Percentiles rank a stretch among this genome's conserved stretches.
Evolutionary conservation across 2,113 vertebrate genomes (phyloP).

Genomic region (Archocentrus centrarchus): DNA sequence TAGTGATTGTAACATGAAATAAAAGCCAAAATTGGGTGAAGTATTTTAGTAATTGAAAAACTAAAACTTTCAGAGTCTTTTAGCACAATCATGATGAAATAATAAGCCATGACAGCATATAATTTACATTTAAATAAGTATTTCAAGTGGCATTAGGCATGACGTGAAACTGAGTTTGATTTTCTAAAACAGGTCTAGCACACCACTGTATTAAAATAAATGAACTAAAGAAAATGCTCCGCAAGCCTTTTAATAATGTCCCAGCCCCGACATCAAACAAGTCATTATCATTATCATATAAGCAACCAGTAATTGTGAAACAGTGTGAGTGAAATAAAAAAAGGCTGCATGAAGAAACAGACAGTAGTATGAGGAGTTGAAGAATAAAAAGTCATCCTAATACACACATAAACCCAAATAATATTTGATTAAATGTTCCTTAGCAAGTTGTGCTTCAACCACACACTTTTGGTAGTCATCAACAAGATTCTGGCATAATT

Average conservation of each 20-base stretch:
- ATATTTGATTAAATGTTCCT: background rate
- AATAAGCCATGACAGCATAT: slow-evolving; percentile 4
- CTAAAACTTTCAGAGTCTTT: slow-evolving; percentile 3
- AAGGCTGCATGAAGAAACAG: background rate
- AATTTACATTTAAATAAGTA: slow-evolving; percentile 33
- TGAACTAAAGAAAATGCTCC: background rate
- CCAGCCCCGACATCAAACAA: background rate
- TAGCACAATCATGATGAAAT: slow-evolving; percentile 2
- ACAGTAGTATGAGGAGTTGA: background rate
- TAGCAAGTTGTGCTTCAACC: background rate
- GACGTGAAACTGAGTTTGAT: slow-evolving; percentile 6
- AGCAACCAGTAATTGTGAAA: background rate
- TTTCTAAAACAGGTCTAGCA: slow-evolving; percentile 1
- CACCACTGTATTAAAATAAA: slow-evolving; percentile 15
- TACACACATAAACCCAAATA: background rate
- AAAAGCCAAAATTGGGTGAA: slow-evolving; percentile 8
- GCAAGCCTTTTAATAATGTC: background rate
- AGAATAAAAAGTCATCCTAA: background rate
- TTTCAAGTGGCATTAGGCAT: slow-evolving; percentile 14
- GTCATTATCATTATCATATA: background rate
- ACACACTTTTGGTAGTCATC: no score
- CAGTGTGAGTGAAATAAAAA: background rate
- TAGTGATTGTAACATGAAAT: slow-evolving; percentile 6
- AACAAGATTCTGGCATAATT: background rate
- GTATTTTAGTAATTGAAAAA: slow-evolving; percentile 1